A percentile compares a stretch with the other conserved stretches of the same genome.
Conservation (phyloP, 1,140 invertebrate species). For the Sitobion miscanthi region DNA sequence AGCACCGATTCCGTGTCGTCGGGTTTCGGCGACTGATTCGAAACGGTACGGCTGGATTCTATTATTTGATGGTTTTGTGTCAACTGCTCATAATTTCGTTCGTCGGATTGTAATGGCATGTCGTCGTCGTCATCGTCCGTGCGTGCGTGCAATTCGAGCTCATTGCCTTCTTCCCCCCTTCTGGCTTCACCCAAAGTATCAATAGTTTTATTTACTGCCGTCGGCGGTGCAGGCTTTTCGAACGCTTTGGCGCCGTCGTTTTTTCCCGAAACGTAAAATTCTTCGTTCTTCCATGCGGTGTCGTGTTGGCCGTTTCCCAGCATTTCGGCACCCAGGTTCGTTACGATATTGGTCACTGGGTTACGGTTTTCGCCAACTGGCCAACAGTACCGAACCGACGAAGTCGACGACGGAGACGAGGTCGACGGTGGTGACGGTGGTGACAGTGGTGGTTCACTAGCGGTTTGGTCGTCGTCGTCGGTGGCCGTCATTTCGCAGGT, state of each 20-base stretch:
- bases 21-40: slow-evolving; percentile 22
- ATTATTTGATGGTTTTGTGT: slow-evolving; percentile 31
- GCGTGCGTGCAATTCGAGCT: slow-evolving; percentile 10
- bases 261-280: background rate
- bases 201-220: background rate
- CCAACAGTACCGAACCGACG: background rate
- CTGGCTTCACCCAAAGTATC: background rate
- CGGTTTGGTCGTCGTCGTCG: background rate
- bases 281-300: background rate
- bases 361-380: background rate
- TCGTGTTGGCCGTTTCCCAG: background rate
- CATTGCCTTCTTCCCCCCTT: background rate
- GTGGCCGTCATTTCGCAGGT: background rate
- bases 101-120: slow-evolving; percentile 7
- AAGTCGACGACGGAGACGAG: background rate
- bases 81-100: slow-evolving; percentile 23
- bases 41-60: slow-evolving; percentile 35
- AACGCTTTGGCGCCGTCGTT: background rate
- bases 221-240: background rate
- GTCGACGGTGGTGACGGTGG: too few species aligned
- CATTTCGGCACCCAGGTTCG: background rate
- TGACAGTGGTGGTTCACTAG: background rate
- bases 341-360: background rate
- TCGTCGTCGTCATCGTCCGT: background rate
- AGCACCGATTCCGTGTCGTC: background rate